Evolutionary conservation across 2,888 invertebrate species (phyloP), one percentile per base, ranked within the genome.

Genomic region (Thereva nobilitata): DNA sequence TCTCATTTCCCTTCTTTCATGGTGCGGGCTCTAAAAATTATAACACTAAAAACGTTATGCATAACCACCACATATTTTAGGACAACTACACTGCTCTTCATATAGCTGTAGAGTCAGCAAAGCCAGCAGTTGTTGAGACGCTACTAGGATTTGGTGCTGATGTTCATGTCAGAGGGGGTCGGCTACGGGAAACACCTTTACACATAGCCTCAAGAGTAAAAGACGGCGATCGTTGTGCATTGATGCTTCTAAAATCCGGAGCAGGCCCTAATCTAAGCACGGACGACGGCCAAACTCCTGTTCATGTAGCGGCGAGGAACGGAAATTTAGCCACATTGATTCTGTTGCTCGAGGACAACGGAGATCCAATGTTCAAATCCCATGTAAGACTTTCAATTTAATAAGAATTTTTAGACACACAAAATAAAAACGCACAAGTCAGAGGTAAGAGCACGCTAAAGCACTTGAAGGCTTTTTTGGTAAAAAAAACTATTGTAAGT

Each of bases 61-160:
- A 23, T 2, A 23, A 23, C 23, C 23, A 23, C 23, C 23, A n/a
- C n/a, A 37, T 3, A 38, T 66, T 70, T 1, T 52, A 96, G 95
- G 96, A 98, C 76, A 96, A 97, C 80, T 97, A 95, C 81, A 99
- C 99, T 42, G 97, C 99, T 0, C 84, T 99, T 1, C 98, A 99
- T 78, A 93, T 98, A 75, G 98, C 98, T 4, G 98, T 98, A 2
- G 94, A 95, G 80, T 91, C 93, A 0, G 92, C 93, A 69, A 94
- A 95, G 76, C 96, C 97, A 1, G 90, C 92, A 5, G 96, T 97
- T 2, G 97, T 97, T 35, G 97, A 98, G 82, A 95, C 95, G 0
- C 83, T 99, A 64, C 83, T 98, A 4, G 99, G 98, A 0, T 96
- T 92, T 77, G 99, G 99, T 23, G 98, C 98, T 2, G 95, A 97